Evolutionary conservation across 2,888 invertebrate species (phyloP).

Genomic region (Plagodis pulveraria): DNA sequence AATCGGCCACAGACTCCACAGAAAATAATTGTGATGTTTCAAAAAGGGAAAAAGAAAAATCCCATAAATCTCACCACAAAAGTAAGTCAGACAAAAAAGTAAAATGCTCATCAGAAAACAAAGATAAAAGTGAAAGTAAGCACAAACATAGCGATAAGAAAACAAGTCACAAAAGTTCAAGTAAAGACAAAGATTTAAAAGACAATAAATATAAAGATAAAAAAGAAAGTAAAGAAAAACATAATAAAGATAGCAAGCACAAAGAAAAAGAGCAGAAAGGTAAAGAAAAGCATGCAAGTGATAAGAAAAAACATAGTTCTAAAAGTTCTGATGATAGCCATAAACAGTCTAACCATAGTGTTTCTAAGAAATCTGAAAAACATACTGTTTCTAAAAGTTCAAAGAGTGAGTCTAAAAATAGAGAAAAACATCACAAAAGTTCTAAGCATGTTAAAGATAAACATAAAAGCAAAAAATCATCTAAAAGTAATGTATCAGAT

Average conservation of each 20-base stretch:
- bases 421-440: constrained; percentile 57
- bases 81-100: constrained; percentile 38
- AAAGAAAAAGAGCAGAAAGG: constrained; percentile 56
- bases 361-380: constrained; percentile 50
- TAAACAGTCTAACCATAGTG: constrained; percentile 45
- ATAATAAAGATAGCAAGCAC: constrained; percentile 38
- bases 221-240: constrained; percentile 60
- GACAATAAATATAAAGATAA: constrained; percentile 60
- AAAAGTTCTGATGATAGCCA: constrained; percentile 27
- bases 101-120: constrained; percentile 40
- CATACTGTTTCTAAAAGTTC: constrained; percentile 48
- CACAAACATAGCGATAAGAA: constrained; percentile 51
- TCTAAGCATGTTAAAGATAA: constrained; percentile 42
- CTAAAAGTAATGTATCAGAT: constrained; percentile 43
- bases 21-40: constrained; percentile 29
- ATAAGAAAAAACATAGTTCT: constrained; percentile 50
- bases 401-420: constrained; percentile 49
- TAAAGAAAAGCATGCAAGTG: constrained; percentile 53
- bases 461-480: constrained; percentile 17
- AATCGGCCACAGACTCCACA: constrained; percentile 43
- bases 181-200: constrained; percentile 58
- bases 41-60: constrained; percentile 38
- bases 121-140: constrained; percentile 52
- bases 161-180: constrained; percentile 65
- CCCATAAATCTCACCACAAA: constrained; percentile 35